Percentiles rank a stretch among this genome's conserved stretches.
These are phyloP conservation scores for Seira sanloemensis DNA, from an alignment of 2,888 invertebrate genomes.

Conservation along the genomic window DNA sequence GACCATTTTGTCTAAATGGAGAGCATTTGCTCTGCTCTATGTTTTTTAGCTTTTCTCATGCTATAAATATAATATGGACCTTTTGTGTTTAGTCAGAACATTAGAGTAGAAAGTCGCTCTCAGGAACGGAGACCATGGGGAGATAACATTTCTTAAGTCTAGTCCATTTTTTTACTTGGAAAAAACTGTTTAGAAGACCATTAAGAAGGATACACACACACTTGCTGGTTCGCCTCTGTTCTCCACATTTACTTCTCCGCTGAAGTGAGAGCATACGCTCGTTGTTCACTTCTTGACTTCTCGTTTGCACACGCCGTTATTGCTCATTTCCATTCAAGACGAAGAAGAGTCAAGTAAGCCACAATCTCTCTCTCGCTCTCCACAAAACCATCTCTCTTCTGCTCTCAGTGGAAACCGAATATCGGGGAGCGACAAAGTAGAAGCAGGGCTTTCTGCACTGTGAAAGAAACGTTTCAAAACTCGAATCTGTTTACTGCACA, in stretches of 20 bases:
- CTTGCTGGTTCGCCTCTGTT: constrained; percentile 19
- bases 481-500: neutral
- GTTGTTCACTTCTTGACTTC: constrained; percentile 22
- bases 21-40: too few species aligned
- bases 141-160: constrained; percentile 10
- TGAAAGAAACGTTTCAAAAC: neutral
- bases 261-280: neutral
- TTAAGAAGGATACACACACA: constrained; percentile 20
- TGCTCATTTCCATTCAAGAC: constrained; percentile 54
- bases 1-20: neutral
- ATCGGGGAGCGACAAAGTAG: neutral
- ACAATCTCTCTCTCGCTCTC: constrained; percentile 42
- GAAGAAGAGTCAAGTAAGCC: constrained; percentile 25
- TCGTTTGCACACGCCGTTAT: neutral
- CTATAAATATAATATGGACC: neutral
- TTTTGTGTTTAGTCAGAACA: neutral
- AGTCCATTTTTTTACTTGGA: constrained; percentile 8
- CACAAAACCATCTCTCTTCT: constrained; percentile 19
- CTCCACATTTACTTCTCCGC: neutral
- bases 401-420: neutral
- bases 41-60: neutral
- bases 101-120: too few species aligned
- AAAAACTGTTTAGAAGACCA: constrained; percentile 4
- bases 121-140: neutral
- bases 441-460: neutral